Conservation (phyloP, 92 coral and sea anemone species). For the Hydrozoanthus gracilis region DNA sequence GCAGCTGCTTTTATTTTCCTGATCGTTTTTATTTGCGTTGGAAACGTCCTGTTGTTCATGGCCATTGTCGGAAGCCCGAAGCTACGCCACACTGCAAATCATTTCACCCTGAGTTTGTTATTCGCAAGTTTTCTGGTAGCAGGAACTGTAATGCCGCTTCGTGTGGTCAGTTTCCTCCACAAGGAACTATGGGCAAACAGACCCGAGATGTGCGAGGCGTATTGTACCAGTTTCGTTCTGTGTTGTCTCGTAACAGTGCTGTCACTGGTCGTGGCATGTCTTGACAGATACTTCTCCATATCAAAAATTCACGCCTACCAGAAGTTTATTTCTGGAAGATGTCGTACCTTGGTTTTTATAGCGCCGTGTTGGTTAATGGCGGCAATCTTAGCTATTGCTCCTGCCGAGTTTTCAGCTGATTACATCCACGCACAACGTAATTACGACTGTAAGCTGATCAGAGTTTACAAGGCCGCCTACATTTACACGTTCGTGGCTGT, state of each 20-base stretch:
- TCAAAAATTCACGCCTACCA: constrained; percentile 73
- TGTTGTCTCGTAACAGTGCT: constrained; percentile 79
- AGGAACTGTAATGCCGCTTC: constrained; percentile 80
- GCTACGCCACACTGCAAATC: constrained; percentile 69
- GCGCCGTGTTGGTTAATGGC: constrained; percentile 70
- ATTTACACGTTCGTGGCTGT: constrained; percentile 76
- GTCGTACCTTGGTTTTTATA: constrained; percentile 59
- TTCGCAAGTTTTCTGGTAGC: constrained; percentile 83
- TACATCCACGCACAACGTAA: constrained; percentile 22
- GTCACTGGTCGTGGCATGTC: constrained; percentile 69
- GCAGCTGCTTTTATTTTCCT: constrained; percentile 72
- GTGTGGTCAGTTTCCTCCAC: constrained; percentile 77
- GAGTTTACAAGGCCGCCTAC: constrained; percentile 66
- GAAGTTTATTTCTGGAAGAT: constrained; percentile 53
- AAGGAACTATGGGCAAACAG: constrained; percentile 73
- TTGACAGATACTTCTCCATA: constrained; percentile 81
- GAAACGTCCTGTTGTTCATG: constrained; percentile 68
- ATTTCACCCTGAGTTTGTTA: constrained; percentile 68
- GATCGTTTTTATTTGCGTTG: constrained; percentile 73
- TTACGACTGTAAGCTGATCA: constrained; percentile 76
- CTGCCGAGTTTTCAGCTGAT: constrained; percentile 63
- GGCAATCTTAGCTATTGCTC: constrained; percentile 61
- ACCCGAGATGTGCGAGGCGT: constrained; percentile 69
- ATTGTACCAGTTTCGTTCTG: constrained; percentile 76
- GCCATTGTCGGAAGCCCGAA: constrained; percentile 65